Percentiles rank a stretch among this genome's conserved stretches.
Evolutionary conservation across 92 coral and sea anemone species (phyloP).

Genomic region (Porites divaricata): DNA sequence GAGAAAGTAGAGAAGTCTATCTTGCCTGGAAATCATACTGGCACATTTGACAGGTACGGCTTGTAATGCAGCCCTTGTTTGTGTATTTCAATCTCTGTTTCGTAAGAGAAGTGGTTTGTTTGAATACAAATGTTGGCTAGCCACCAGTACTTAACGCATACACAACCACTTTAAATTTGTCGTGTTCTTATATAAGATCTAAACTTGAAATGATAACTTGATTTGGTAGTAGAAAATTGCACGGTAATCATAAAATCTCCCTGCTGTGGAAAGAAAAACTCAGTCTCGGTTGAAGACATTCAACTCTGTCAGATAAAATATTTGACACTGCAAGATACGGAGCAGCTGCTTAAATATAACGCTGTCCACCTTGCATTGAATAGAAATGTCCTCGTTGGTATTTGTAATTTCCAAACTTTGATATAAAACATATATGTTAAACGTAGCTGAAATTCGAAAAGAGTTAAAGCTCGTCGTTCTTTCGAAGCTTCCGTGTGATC

Average conservation of each 20-base stretch:
- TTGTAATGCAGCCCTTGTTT: not conserved
- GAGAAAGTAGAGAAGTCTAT: not conserved
- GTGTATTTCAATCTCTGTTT: not conserved
- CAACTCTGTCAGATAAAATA: not conserved
- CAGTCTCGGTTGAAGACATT: not conserved
- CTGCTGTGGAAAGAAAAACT: not conserved
- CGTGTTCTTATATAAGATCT: not conserved
- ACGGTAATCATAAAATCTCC: not conserved
- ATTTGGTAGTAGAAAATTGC: not conserved
- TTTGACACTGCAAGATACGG: not conserved
- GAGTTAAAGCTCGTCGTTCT: not conserved
- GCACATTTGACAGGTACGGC: slow-evolving; percentile 18
- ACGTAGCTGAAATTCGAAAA: not conserved
- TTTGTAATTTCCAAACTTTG: not conserved
- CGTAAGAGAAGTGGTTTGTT: slow-evolving; percentile 39
- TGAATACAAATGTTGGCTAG: not conserved
- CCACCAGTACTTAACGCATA: slow-evolving; percentile 15
- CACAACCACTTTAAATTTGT: slow-evolving; percentile 21
- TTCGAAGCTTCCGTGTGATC: not conserved
- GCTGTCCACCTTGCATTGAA: not conserved
- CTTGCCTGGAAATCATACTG: not conserved
- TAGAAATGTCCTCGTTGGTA: too few species aligned
- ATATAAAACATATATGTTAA: not conserved
- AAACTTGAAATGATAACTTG: not conserved
- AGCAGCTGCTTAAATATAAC: slow-evolving; percentile 16